Base-by-base conservation (phyloP, 2,888 invertebrate genomes). In the Tachina lurida region DNA sequence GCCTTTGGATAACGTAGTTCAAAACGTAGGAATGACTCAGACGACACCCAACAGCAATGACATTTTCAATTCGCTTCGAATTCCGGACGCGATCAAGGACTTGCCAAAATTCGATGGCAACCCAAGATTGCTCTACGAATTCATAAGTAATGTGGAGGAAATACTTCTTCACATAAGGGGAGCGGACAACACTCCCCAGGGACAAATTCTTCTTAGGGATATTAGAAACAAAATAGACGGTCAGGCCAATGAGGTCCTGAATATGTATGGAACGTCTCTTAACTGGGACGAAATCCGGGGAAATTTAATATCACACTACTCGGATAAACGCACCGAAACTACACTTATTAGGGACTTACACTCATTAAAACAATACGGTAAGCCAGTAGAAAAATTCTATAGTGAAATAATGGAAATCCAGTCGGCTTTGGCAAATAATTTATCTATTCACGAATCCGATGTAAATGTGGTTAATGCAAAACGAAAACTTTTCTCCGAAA, bases 291-390 rank as follows among this genome's bases (percentile, higher is more conserved):
- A 80, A 7, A 88, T 88, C 12, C 79, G 80, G 60, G 47, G 54
- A 15, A 88, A 87, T 62, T 60, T 87, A 7, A 86, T 87, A n/a
- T 31, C 73, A 0, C 87, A 87, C 62, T 88, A 87, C 17, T 78
- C 80, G 0, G 87, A 86, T 22, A 87, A 88, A 73, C 56, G 82
- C 9, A 56, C 54, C 4, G 31, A 31, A 31, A 3, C 31, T 31
- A 31, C 31, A 4, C 31, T 31, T 4, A 31, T 31, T 31, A 31
- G 31, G 31, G 31, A 31, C 4, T 31, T 31, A 31, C 31, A 31
- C 31, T 31, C 31, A 31, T 31, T 31, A 31, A 31, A 31, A 31
- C 4, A 31, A 31, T 31, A 31, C 4, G 31, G 31, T 31, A 31
- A 31, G 68, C 31, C 67, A 45, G 58, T 77, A 0, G 68, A 77